Base-by-base conservation (phyloP, 2,888 invertebrate genomes). In the Latheticus oryzae region DNA sequence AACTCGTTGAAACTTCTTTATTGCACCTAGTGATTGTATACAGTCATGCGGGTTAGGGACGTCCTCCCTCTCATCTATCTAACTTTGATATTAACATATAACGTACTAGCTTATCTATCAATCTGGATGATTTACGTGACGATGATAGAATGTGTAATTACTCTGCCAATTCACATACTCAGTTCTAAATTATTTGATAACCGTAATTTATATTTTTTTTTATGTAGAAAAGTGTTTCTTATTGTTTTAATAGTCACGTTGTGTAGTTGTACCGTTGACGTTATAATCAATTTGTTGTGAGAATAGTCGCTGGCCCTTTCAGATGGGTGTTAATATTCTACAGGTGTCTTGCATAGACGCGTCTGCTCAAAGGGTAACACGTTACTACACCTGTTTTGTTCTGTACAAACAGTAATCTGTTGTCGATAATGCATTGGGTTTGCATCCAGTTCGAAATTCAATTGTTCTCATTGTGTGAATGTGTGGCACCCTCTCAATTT, bases 351-450 rank as follows among this genome's bases (percentile, higher is more conserved):
- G 69, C 66, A 68, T 69, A 66, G 69, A 74, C 72, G 72, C 71
- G 74, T 70, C 71, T 71, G 70, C 69, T 71, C 64, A 65, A 65
- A 67, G 71, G 65, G 68, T 70, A 70, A 74, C 68, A 72, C 72
- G 69, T 72, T 71, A 67, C 68, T 70, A 73, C 73, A 73, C 72
- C 72, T 73, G 75, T 76, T 77, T 77, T 76, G 76, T 76, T 70
- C 73, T 69, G 69, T 72, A 63, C 71, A 71, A 72, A 73, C 69
- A 73, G 71, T 72, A 76, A 75, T 76, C 74, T 73, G 72, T 74
- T 70, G 67, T 64, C 65, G 69, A 67, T 76, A 76, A 76, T 76
- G 73, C 71, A 69, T 73, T 67, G 65, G 68, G 71, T 71, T 74
- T 73, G 72, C 71, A 73, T 73, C 68, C 68, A 70, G 69, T 65